phyloP scores from a whole-genome alignment of 2,888 invertebrate species.

The Cylindroiulus punctatus region DNA sequence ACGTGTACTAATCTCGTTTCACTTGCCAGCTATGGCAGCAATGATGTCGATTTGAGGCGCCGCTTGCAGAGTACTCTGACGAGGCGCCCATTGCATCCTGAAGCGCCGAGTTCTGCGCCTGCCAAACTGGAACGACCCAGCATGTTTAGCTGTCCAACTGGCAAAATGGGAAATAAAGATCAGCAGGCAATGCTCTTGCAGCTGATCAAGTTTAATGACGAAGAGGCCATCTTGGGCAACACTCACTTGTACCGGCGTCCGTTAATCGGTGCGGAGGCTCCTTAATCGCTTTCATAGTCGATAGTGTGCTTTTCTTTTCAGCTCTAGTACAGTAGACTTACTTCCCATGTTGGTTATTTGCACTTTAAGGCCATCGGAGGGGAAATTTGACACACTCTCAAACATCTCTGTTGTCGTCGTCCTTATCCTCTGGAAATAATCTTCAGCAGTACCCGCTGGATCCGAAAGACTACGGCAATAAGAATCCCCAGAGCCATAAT shows the following conservation, averaged over 20 bases:
- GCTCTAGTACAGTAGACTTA: too few species aligned
- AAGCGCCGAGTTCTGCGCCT: neutral
- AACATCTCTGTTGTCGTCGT: neutral
- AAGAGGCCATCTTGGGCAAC: neutral
- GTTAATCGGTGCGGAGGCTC: neutral
- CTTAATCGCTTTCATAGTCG: too few species aligned
- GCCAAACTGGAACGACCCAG: neutral
- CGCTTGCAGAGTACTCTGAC: conserved; percentile 40
- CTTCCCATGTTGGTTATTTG: neutral
- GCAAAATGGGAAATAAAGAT: neutral
- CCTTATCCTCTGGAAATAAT: neutral
- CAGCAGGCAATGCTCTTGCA: conserved; percentile 19
- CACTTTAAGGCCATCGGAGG: neutral
- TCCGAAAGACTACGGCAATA: neutral
- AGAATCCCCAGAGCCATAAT: neutral
- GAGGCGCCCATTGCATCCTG: neutral
- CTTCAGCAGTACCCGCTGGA: conserved; percentile 15
- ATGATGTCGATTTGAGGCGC: conserved; percentile 72
- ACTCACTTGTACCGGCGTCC: neutral
- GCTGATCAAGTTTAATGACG: conserved; percentile 21
- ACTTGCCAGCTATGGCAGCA: conserved; percentile 72
- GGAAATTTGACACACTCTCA: neutral
- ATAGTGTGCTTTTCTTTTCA: too few species aligned
- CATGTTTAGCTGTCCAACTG: neutral
- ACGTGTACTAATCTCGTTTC: conserved; percentile 51